Evolutionary conservation across 2,113 vertebrate genomes (phyloP).

Genomic region (Sapajus apella): DNA sequence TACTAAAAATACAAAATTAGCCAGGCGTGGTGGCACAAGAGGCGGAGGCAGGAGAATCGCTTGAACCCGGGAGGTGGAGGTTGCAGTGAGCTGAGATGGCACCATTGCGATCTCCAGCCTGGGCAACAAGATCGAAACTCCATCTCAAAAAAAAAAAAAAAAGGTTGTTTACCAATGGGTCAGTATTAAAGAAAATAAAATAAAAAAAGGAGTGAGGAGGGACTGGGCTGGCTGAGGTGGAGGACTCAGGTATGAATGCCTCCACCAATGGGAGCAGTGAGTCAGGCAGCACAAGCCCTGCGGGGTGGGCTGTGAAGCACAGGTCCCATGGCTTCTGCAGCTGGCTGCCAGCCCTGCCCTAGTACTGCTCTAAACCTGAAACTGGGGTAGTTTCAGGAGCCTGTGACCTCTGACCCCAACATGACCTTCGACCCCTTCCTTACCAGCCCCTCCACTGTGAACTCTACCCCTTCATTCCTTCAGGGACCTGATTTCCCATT

Average conservation of each 20-base stretch:
- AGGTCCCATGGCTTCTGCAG: conserved; percentile 40
- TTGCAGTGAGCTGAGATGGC: too few species aligned
- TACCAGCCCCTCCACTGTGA: not conserved
- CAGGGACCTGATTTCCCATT: conserved; percentile 44
- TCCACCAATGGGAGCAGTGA: not conserved
- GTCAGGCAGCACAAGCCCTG: not conserved
- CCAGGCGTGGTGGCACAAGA: too few species aligned
- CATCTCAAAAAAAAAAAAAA: too few species aligned
- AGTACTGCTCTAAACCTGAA: not conserved
- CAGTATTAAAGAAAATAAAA: too few species aligned
- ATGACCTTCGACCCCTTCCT: not conserved
- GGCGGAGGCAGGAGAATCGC: too few species aligned
- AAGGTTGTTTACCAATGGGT: too few species aligned
- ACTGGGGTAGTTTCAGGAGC: not conserved
- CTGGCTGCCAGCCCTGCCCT: conserved; percentile 8
- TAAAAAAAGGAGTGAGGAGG: not conserved
- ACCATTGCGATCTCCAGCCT: too few species aligned
- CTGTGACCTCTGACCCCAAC: conserved; percentile 26
- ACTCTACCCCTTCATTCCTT: not conserved
- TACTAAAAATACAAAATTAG: too few species aligned
- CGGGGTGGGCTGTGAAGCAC: conserved; percentile 1
- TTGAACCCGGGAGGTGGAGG: too few species aligned
- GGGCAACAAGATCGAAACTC: too few species aligned
- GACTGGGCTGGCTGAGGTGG: not conserved
- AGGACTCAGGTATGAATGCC: not conserved